Conservation (phyloP, 2,113 vertebrate species). For the Malaclemys terrapin region DNA sequence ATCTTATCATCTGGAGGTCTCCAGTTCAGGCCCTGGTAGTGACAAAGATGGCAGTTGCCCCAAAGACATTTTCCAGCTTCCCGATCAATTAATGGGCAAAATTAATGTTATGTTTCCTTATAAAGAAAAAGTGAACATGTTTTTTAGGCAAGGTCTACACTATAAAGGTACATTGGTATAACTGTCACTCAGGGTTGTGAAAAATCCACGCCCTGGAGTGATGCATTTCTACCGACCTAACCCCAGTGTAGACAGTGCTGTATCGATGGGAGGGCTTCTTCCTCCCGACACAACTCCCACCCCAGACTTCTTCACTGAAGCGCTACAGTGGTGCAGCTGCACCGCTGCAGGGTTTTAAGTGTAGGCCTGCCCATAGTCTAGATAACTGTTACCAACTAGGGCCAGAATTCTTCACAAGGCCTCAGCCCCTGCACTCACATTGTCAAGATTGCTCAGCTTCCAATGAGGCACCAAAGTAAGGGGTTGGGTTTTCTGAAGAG, state of each 20-base stretch:
- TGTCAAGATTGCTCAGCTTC: not conserved
- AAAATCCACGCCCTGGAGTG: too few relatives aligned
- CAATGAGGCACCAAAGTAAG: not conserved
- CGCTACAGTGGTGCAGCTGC: too few relatives aligned
- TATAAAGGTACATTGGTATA: too few relatives aligned
- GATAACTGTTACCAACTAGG: not conserved
- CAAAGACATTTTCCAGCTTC: not conserved
- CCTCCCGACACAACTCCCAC: too few relatives aligned
- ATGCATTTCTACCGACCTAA: too few relatives aligned
- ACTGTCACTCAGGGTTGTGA: too few relatives aligned
- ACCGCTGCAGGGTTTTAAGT: too few relatives aligned
- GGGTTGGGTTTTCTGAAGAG: not conserved
- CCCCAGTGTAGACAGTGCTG: too few relatives aligned
- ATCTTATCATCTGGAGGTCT: not conserved
- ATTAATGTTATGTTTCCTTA: not conserved
- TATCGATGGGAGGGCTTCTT: too few relatives aligned
- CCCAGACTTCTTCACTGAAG: too few relatives aligned
- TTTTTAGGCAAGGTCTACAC: not conserved
- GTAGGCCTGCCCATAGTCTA: too few relatives aligned
- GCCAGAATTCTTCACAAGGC: not conserved
- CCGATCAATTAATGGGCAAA: not conserved
- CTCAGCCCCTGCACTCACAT: not conserved
- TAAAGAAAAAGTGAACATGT: accelerated
- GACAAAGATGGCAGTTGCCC: not conserved
- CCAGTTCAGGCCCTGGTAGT: not conserved